Conservation (phyloP, 2,797 vertebrate genomes). For the Pangasius krempfi region DNA sequence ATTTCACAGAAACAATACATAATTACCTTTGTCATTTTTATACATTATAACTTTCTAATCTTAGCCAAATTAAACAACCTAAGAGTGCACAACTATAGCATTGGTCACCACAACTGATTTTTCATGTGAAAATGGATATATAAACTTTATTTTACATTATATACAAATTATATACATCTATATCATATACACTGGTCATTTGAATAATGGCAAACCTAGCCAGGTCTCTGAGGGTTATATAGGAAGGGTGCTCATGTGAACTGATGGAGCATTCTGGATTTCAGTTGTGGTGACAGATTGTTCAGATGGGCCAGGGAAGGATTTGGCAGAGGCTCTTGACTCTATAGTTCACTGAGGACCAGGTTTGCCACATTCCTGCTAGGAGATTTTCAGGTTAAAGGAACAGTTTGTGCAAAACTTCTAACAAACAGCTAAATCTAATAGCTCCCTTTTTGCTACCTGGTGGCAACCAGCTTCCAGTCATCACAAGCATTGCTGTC, state of each 20-base stretch:
- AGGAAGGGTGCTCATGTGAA: constrained; percentile 6
- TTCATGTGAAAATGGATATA: not conserved
- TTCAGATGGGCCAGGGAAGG: constrained; percentile 33
- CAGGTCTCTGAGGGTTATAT: not conserved
- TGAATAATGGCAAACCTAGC: not conserved
- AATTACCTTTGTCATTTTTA: constrained; percentile 38
- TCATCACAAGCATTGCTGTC: not conserved
- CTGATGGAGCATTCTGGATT: constrained; percentile 43
- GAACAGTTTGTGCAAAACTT: not conserved
- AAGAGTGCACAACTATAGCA: not conserved
- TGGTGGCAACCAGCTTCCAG: not conserved
- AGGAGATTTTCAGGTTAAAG: constrained; percentile 8
- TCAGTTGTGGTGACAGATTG: constrained; percentile 51
- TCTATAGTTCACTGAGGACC: constrained; percentile 8
- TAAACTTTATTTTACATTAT: not conserved
- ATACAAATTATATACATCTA: not conserved
- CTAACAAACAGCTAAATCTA: not conserved
- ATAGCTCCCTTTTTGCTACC: not conserved
- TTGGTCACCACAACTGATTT: not conserved
- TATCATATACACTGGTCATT: not conserved
- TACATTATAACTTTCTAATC: not conserved
- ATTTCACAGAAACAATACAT: not conserved
- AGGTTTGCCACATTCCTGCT: not conserved
- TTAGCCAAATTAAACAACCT: not conserved
- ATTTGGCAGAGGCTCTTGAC: constrained; percentile 35